phyloP scores from a whole-genome alignment of 2,113 vertebrate genomes.

The Plecotus auritus region DNA sequence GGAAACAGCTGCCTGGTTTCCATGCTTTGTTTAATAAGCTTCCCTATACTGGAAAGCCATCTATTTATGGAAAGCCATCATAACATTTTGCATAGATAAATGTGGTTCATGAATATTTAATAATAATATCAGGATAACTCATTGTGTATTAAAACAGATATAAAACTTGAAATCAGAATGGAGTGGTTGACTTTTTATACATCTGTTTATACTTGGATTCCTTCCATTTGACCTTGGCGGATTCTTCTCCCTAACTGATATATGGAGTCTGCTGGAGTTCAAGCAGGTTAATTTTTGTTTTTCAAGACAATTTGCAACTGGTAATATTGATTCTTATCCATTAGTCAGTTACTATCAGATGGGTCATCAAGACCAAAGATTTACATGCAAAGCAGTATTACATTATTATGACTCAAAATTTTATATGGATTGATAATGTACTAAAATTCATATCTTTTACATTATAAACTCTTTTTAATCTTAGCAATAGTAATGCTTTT shows the following conservation, averaged over 20 bases:
- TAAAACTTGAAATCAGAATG: not conserved
- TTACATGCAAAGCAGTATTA: not conserved
- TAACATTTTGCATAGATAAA: conserved; percentile 22
- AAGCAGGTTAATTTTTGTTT: not conserved
- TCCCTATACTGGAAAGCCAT: not conserved
- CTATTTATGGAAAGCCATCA: not conserved
- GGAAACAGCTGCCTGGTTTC: not conserved
- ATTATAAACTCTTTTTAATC: not conserved
- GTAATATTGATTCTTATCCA: not conserved
- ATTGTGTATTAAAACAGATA: not conserved
- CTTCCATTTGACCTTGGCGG: not conserved
- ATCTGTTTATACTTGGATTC: not conserved
- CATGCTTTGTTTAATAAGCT: conserved; percentile 14
- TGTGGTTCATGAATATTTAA: not conserved
- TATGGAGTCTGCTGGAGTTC: not conserved
- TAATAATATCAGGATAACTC: conserved; percentile 1
- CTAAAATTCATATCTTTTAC: not conserved
- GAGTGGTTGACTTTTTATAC: not conserved
- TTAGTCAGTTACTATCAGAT: not conserved
- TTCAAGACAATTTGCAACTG: not conserved
- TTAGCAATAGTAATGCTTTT: conserved; percentile 21
- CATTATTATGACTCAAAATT: not conserved
- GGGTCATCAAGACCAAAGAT: not conserved
- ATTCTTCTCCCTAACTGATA: not conserved
- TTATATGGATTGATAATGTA: not conserved